phyloP scores from a whole-genome alignment of 1,140 invertebrate genomes.

The Orius insidiosus region DNA sequence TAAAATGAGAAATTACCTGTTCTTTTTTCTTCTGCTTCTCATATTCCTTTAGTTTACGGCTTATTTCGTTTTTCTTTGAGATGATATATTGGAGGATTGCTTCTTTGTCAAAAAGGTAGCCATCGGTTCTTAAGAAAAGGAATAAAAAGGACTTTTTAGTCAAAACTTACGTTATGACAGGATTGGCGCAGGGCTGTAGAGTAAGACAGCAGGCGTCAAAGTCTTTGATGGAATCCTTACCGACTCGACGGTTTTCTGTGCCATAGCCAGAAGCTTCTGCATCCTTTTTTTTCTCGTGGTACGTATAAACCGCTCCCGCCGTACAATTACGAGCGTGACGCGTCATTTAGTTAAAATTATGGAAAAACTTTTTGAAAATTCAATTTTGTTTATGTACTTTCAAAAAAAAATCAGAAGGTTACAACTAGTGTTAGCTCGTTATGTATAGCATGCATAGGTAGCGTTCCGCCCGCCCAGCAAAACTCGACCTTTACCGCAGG shows the following conservation, averaged over 20 bases:
- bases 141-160: background rate
- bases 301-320: constrained; percentile 94
- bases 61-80: constrained; percentile 85
- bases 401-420: too few relatives aligned
- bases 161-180: constrained; percentile 58
- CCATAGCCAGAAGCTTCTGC: constrained; percentile 81
- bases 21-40: constrained; percentile 72
- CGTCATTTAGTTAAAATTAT: too few relatives aligned
- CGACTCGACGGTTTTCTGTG: constrained; percentile 64
- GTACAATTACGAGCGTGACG: constrained; percentile 95
- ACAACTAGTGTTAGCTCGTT: too few relatives aligned
- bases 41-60: constrained; percentile 79
- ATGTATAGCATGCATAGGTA: too few relatives aligned
- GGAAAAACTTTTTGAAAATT: too few relatives aligned
- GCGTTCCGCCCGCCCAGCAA: too few relatives aligned
- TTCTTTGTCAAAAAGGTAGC: constrained; percentile 94
- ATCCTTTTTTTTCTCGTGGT: constrained; percentile 96
- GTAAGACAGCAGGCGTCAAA: constrained; percentile 97
- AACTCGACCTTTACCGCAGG: too few relatives aligned
- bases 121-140: constrained; percentile 52
- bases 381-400: too few relatives aligned
- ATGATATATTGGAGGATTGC: constrained; percentile 91
- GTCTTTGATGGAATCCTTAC: constrained; percentile 93
- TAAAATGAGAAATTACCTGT: constrained; percentile 29
- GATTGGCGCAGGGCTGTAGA: constrained; percentile 83